These are phyloP conservation scores for Galeruca laticollis DNA, from an alignment of 2,888 invertebrate genomes.

Conservation along the genomic window DNA sequence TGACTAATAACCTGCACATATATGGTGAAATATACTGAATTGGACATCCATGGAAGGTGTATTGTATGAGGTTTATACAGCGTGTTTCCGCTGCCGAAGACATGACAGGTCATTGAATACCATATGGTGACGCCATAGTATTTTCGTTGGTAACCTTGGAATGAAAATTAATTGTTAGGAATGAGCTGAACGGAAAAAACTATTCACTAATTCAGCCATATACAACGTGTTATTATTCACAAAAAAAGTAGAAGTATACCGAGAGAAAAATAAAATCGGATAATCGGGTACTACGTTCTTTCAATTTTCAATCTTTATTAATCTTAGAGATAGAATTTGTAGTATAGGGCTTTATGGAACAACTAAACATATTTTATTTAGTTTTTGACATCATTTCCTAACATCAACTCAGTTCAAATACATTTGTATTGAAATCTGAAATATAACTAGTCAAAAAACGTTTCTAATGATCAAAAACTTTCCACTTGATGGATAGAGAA, in stretches of 20 bases:
- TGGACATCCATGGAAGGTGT: constrained; percentile 49
- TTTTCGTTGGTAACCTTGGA: constrained; percentile 52
- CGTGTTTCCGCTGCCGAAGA: constrained; percentile 55
- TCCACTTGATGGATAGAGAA: too few relatives aligned
- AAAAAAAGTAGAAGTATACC: background rate
- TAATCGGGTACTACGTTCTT: too few relatives aligned
- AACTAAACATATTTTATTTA: too few relatives aligned
- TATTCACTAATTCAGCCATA: constrained; percentile 2
- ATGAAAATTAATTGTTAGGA: constrained; percentile 26
- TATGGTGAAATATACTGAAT: constrained; percentile 42
- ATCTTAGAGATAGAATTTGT: too few relatives aligned
- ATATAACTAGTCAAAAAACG: too few relatives aligned
- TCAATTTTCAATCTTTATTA: too few relatives aligned
- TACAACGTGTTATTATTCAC: background rate
- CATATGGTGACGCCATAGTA: background rate
- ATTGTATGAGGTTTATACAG: constrained; percentile 57
- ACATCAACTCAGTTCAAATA: too few relatives aligned
- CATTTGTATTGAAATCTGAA: too few relatives aligned
- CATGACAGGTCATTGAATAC: constrained; percentile 54
- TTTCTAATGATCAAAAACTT: too few relatives aligned
- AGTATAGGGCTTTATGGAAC: too few relatives aligned
- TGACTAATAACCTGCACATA: constrained; percentile 37
- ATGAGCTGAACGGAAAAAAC: constrained; percentile 24
- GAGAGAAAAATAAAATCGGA: background rate
- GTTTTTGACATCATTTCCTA: too few relatives aligned